Evolutionary conservation across 2,797 vertebrate genomes (phyloP), one percentile per base, ranked within the genome.

Genomic region (Denticeps clupeoides): DNA sequence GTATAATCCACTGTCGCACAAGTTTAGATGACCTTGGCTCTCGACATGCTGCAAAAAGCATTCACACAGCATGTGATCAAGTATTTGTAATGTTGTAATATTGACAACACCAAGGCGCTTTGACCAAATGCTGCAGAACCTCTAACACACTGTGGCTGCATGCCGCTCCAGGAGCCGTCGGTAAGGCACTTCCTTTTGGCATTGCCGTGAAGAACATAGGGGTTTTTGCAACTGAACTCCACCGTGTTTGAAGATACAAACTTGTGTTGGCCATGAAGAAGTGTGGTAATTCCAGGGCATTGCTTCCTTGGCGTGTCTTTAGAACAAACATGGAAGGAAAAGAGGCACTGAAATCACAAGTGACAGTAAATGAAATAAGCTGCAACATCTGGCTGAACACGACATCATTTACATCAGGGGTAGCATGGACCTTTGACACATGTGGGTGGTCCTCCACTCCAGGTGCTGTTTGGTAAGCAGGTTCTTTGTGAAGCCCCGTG

Each of bases 1-100:
- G 83, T 60, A 89, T 72, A 50, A 91, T 73, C 71, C 53, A 87
- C 74, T 89, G 85, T 48, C 60, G 83, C 74, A 96, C 91, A 62
- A 93, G 79, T 61, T 89, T 87, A 41, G 90, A 89, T 63, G 88
- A 81, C 78, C 85, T 93, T 57, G 89, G 89, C 66, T 92, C 87
- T 63, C 77, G 80, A 74, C 90, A 93, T 42, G 83, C 90, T 95
- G 69, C 48, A 64, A 38, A 64, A 56, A 68, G 8, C 5, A 27
- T 52, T 1, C 1, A 40, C 26, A 5, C 7, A 4, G 33, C 47
- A 53, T 43, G 13, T 41, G 23, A 12, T 5, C 31, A 13, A 38
- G 24, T 51, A 27, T 51, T 32, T 18, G 4, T 28, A 26, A 19
- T 1, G 11, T 32, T 2, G 6, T 11, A 11, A 41, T 21, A 11